Percentiles rank a stretch among this genome's conserved stretches.
These are phyloP conservation scores for Xylocopa sonorina DNA, from an alignment of 1,140 invertebrate genomes.

Conservation along the genomic window DNA sequence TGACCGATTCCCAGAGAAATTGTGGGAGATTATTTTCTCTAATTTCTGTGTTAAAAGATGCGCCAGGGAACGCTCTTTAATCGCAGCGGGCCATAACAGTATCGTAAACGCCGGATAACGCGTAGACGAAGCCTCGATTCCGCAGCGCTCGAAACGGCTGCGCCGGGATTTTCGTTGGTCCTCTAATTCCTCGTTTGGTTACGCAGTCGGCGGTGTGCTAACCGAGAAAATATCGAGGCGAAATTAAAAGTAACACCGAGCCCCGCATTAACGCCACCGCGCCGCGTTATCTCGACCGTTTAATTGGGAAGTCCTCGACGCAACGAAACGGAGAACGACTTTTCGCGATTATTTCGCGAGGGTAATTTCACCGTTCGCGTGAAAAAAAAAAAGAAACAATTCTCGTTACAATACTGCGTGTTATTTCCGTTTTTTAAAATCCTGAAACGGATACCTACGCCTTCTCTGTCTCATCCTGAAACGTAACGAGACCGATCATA, in stretches of 20 bases:
- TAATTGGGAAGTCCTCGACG: background rate
- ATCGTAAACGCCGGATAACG: constrained; percentile 49
- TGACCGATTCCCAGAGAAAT: too few species aligned
- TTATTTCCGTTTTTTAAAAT: too few species aligned
- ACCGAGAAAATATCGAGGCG: constrained; percentile 7
- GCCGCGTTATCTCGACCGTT: background rate
- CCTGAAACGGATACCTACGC: too few species aligned
- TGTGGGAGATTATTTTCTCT: too few species aligned
- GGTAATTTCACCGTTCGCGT: too few species aligned
- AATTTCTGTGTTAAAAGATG: too few species aligned
- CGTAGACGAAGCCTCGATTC: constrained; percentile 34
- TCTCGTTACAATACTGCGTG: too few species aligned
- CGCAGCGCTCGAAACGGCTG: constrained; percentile 29
- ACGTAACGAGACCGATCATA: too few species aligned
- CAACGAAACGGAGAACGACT: too few species aligned
- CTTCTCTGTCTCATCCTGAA: too few species aligned
- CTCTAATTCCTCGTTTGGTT: constrained; percentile 57
- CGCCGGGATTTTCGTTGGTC: constrained; percentile 44
- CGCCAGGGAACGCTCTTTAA: constrained; percentile 51
- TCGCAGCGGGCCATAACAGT: constrained; percentile 53
- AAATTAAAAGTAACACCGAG: constrained; percentile 42
- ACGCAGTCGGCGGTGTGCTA: constrained; percentile 12
- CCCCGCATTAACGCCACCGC: background rate
- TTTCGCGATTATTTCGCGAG: too few species aligned
- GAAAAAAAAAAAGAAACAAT: too few species aligned